Evolutionary conservation across 2,888 invertebrate species (phyloP).

Genomic region (Cyclophora albipunctata): DNA sequence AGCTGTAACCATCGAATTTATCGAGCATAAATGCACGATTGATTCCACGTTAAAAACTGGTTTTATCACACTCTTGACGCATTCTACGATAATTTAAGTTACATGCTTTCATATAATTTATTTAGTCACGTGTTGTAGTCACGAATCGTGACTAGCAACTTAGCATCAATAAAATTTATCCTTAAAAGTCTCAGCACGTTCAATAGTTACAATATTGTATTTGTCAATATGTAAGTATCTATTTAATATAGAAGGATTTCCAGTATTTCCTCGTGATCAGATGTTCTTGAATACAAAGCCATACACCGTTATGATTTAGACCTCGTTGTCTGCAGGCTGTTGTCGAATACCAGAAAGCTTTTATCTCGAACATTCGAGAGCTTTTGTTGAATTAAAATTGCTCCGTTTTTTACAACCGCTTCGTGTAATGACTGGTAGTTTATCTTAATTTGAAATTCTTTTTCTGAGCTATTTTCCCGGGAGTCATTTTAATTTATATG

Average conservation of each 20-base stretch:
- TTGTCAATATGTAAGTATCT: conserved; percentile 1
- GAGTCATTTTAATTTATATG: too few relatives aligned
- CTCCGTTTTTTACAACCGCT: conserved; percentile 25
- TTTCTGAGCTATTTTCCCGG: conserved; percentile 8
- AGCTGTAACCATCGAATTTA: too few relatives aligned
- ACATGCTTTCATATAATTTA: conserved; percentile 19
- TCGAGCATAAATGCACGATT: too few relatives aligned
- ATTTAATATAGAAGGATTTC: neutral
- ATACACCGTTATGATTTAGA: conserved; percentile 40
- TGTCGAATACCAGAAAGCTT: conserved; percentile 31
- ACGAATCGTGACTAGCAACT: conserved; percentile 50
- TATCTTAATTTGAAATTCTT: conserved; percentile 6
- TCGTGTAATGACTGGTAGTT: conserved; percentile 8
- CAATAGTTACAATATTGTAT: conserved; percentile 27
- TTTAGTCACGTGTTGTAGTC: conserved; percentile 42
- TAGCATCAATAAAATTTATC: conserved; percentile 30
- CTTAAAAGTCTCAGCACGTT: conserved; percentile 47
- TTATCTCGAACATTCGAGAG: conserved; percentile 26
- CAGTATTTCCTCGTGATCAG: too few relatives aligned
- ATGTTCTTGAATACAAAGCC: conserved; percentile 28
- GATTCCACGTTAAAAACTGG: neutral
- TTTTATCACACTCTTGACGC: neutral
- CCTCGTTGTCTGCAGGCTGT: conserved; percentile 22
- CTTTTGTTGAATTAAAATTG: conserved; percentile 36
- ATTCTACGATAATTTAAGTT: neutral